phyloP scores from a whole-genome alignment of 2,797 vertebrate genomes.

The Molossus alvarezi region DNA sequence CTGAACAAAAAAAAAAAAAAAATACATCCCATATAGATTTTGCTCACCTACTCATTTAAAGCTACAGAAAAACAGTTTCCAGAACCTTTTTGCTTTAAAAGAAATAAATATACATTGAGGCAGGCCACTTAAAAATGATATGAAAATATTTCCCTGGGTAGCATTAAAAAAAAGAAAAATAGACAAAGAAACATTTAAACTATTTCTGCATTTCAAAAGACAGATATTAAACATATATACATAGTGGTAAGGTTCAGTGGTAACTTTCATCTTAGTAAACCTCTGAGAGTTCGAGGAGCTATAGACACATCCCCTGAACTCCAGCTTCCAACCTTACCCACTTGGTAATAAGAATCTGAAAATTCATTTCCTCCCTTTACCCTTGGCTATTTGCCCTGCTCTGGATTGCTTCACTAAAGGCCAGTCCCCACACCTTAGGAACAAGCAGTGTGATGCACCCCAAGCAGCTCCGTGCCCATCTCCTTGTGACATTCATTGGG shows the following conservation, averaged over 20 bases:
- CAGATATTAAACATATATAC: slow-evolving; percentile 96
- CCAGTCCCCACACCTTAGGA: slow-evolving; percentile 89
- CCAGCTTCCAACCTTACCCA: slow-evolving; percentile 90
- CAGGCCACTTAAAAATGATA: slow-evolving; percentile 93
- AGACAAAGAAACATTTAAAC: slow-evolving; percentile 93
- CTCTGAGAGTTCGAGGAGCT: slow-evolving; percentile 88
- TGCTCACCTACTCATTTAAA: slow-evolving; percentile 96
- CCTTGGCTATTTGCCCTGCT: slow-evolving; percentile 92
- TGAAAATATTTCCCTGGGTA: slow-evolving; percentile 95
- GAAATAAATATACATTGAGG: slow-evolving; percentile 94
- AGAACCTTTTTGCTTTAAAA: slow-evolving; percentile 93
- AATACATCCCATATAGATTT: slow-evolving; percentile 96
- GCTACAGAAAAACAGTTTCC: slow-evolving; percentile 95
- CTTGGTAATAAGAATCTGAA: slow-evolving; percentile 91
- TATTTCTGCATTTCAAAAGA: slow-evolving; percentile 94
- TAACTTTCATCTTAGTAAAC: slow-evolving; percentile 90
- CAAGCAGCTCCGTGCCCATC: slow-evolving; percentile 80
- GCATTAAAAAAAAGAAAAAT: slow-evolving; percentile 93
- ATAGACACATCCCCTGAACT: slow-evolving; percentile 85
- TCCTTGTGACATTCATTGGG: slow-evolving; percentile 85
- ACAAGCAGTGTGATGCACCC: slow-evolving; percentile 85
- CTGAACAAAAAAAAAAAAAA: slow-evolving; percentile 89
- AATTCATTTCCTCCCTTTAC: slow-evolving; percentile 91
- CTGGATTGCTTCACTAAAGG: slow-evolving; percentile 91
- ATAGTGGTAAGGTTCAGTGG: slow-evolving; percentile 93